These are phyloP conservation scores for Platycnemis pennipes DNA, from an alignment of 2,888 invertebrate genomes.

Conservation along the genomic window DNA sequence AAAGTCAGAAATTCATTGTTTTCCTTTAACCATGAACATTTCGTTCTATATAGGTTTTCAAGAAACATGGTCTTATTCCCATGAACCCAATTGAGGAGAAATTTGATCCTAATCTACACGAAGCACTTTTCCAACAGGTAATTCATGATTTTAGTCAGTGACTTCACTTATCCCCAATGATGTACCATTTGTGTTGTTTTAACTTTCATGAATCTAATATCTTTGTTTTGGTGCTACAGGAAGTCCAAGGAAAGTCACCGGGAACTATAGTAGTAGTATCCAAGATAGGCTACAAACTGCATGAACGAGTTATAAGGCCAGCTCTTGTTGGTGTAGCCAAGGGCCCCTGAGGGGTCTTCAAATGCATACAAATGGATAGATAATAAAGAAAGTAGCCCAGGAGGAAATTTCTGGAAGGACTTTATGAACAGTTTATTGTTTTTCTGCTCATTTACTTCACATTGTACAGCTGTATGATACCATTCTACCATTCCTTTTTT, in stretches of 20 bases:
- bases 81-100: slow-evolving; percentile 95
- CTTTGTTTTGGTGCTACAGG: slow-evolving; percentile 79
- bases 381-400: slow-evolving; percentile 28
- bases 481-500: slow-evolving; percentile 63
- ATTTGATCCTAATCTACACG: slow-evolving; percentile 98
- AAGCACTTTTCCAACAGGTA: slow-evolving; percentile 97
- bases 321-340: slow-evolving; percentile 98
- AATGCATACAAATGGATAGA: neutral
- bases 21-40: slow-evolving; percentile 20
- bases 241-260: slow-evolving; percentile 88
- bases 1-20: slow-evolving; percentile 48
- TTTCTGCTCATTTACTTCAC: slow-evolving; percentile 54
- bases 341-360: slow-evolving; percentile 76
- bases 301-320: slow-evolving; percentile 95
- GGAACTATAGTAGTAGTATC: slow-evolving; percentile 96
- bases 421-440: slow-evolving; percentile 10
- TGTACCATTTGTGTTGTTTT: neutral
- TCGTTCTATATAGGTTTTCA: slow-evolving; percentile 86
- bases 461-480: slow-evolving; percentile 53
- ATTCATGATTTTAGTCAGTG: slow-evolving; percentile 5
- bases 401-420: slow-evolving; percentile 19
- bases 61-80: slow-evolving; percentile 92
- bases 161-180: neutral
- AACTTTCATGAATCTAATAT: slow-evolving; percentile 45
- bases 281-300: slow-evolving; percentile 97